These are phyloP conservation scores for Propithecus deckenii DNA, from an alignment of 2,797 vertebrate genomes.

Conservation along the genomic window DNA sequence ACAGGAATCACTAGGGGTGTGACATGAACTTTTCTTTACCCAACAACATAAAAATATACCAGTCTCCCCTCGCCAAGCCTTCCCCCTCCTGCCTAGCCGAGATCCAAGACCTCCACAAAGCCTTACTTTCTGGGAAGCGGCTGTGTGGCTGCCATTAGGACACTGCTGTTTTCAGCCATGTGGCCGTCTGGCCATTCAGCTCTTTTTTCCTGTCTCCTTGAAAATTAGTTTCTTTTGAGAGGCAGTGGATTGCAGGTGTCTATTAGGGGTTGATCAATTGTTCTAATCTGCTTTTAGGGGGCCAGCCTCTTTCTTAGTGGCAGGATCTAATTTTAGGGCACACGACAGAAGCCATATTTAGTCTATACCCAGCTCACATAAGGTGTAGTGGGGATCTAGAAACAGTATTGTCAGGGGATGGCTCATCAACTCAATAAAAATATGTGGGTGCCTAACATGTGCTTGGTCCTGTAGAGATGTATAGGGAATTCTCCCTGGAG, in stretches of 20 bases:
- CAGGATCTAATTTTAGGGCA: conserved; percentile 24
- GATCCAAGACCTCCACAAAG: neutral
- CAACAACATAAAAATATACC: conserved; percentile 30
- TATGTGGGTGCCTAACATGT: neutral
- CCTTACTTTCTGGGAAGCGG: neutral
- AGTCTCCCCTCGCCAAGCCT: neutral
- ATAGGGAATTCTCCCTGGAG: neutral
- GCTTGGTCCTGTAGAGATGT: neutral
- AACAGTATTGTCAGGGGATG: neutral
- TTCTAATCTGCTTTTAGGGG: neutral
- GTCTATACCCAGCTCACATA: neutral
- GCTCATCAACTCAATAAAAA: neutral
- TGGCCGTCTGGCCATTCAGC: neutral
- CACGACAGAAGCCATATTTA: neutral
- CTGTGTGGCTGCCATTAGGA: neutral
- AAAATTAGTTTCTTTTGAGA: conserved; percentile 4
- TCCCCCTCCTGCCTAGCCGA: neutral
- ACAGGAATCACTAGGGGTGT: conserved; percentile 1
- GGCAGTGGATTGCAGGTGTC: neutral
- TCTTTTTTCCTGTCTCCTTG: neutral
- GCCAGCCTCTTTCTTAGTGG: neutral
- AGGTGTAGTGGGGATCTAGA: neutral
- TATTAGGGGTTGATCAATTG: neutral
- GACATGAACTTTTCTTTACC: conserved; percentile 14
- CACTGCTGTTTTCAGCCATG: neutral